phyloP scores from a whole-genome alignment of 1,140 invertebrate genomes.

The Caenorhabditis latens region DNA sequence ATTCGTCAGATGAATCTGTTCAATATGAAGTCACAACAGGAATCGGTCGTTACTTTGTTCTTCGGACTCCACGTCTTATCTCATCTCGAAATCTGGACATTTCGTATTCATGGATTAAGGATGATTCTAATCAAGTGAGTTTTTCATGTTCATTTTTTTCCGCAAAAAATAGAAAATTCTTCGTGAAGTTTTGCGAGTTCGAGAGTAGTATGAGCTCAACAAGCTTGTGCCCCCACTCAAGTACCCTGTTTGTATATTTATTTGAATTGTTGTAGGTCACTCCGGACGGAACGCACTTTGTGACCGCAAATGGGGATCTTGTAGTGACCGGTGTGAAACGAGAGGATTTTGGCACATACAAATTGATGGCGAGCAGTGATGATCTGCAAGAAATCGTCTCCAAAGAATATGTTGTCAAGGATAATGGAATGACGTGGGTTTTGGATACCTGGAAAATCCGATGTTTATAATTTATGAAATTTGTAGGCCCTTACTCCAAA shows the following conservation, averaged over 20 bases:
- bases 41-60: slow-evolving; percentile 38
- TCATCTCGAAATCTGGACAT: slow-evolving; percentile 47
- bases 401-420: slow-evolving; percentile 52
- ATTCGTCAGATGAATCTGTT: slow-evolving; percentile 54
- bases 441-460: background rate
- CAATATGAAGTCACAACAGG: slow-evolving; percentile 40
- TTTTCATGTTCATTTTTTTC: background rate
- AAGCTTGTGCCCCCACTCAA: background rate
- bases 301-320: slow-evolving; percentile 57
- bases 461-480: too few relatives aligned
- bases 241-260: slow-evolving; percentile 39
- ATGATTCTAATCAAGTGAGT: slow-evolving; percentile 39
- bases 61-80: slow-evolving; percentile 44
- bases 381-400: slow-evolving; percentile 55
- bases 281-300: slow-evolving; percentile 57
- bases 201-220: background rate
- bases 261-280: slow-evolving; percentile 53
- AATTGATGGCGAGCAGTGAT: slow-evolving; percentile 58
- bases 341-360: slow-evolving; percentile 55
- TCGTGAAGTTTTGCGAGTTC: background rate
- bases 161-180: background rate
- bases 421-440: slow-evolving; percentile 35
- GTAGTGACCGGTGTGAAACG: slow-evolving; percentile 46
- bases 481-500: slow-evolving; percentile 20
- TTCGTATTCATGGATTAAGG: slow-evolving; percentile 57